These are phyloP conservation scores for Lomographa bimaculata DNA, from an alignment of 2,888 invertebrate species.

Conservation along the genomic window DNA sequence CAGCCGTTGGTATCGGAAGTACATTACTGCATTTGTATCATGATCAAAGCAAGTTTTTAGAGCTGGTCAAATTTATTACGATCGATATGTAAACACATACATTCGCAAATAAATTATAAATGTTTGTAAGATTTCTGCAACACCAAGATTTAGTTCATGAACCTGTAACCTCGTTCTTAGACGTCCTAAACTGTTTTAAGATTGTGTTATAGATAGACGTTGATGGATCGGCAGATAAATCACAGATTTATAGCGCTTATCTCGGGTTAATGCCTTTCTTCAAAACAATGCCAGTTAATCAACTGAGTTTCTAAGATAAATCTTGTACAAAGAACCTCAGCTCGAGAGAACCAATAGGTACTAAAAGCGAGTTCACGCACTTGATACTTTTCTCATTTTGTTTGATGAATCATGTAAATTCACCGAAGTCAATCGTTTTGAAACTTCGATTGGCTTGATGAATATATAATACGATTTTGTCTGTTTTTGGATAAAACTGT, in stretches of 20 bases:
- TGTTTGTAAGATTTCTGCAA: too few species aligned
- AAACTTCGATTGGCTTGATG: constrained; percentile 13
- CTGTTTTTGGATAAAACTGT: constrained; percentile 2
- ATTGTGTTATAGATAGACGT: constrained; percentile 18
- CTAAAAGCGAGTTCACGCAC: constrained; percentile 6
- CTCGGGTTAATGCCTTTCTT: constrained; percentile 24
- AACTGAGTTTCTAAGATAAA: constrained; percentile 14
- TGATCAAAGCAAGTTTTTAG: too few species aligned
- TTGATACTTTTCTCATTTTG: constrained; percentile 25
- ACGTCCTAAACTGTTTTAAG: constrained; percentile 2
- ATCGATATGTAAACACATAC: too few species aligned
- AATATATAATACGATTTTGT: constrained; percentile 12
- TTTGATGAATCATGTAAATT: constrained; percentile 12
- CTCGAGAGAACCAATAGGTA: constrained; percentile 1
- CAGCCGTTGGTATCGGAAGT: too few species aligned
- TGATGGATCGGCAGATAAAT: constrained; percentile 25
- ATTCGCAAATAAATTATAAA: too few species aligned
- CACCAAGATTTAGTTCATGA: constrained; percentile 2
- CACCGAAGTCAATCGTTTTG: constrained; percentile 20
- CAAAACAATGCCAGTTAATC: constrained; percentile 23
- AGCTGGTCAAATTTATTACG: too few species aligned
- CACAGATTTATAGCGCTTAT: constrained; percentile 27
- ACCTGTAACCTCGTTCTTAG: constrained; percentile 7
- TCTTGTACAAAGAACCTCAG: background rate
- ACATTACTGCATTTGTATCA: too few species aligned